Evolutionary conservation across 2,113 vertebrate species (phyloP), one percentile per base, ranked within the genome.

Genomic region (Brachionichthys hirsutus): DNA sequence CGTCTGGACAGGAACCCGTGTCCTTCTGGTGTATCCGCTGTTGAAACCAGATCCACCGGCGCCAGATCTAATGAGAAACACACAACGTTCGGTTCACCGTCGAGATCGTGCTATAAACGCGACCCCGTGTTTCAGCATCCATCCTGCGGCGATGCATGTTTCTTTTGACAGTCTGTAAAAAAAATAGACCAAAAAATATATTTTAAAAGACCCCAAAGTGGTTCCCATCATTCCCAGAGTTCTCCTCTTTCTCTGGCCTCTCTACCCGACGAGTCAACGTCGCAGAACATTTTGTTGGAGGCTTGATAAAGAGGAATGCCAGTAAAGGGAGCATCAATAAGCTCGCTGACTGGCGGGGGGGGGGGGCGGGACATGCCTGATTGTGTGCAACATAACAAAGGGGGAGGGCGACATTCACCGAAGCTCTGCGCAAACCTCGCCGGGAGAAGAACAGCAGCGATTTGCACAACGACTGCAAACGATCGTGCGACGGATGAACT

Each of bases 1-100:
- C n/a, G 75, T 81, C 83, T 80, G 83, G 68, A 82, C 79, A 75
- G 75, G 67, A 81, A 79, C 63, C 72, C 30, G 2, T 61, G 56
- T 57, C 53, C 16, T 56, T 78, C 80, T 81, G 72, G 44, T 72
- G 48, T 64, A 43, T 84, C 64, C 52, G 3, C 49, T 47, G 66
- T 47, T 56, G 73, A 73, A 76, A 76, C 45, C 18, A 20, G 52
- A 75, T 52, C 69, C 66, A 15, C 34, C 19, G 58, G 54, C 69
- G 71, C 49, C 44, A 9, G 36, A 36, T 16, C 71, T 70, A 81
- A 82, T 85, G 66, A 74, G 71, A 82, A 82, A 76, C 73, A 81
- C 12, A 65, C 54, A 68, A 70, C 58, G 58, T 68, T 40, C 35
- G 51, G 62, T 48, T 55, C 16, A 3, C 19, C 17, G 12, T 46